Evolutionary conservation across 2,797 vertebrate species (phyloP).

Genomic region (Cuculus canorus): DNA sequence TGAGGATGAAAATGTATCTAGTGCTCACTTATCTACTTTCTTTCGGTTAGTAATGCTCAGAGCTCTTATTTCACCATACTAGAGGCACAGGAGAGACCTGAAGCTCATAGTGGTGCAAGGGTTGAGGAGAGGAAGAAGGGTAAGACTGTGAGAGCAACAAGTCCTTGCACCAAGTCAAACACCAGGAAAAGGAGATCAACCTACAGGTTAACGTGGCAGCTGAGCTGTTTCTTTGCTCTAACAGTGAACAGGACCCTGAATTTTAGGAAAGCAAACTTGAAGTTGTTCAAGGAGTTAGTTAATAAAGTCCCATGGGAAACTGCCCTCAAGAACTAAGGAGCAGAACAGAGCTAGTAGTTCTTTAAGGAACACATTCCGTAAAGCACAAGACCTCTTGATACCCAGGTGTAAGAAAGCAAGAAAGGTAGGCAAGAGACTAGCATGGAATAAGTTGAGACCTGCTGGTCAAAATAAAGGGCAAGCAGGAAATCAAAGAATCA

Average conservation of each 20-base stretch:
- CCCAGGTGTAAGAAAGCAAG: too few relatives aligned
- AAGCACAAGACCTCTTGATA: too few relatives aligned
- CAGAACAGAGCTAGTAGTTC: too few relatives aligned
- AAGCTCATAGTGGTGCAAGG: background rate
- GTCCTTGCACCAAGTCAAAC: background rate
- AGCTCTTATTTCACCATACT: accelerated
- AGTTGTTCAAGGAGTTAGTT: too few relatives aligned
- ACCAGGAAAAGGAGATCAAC: background rate
- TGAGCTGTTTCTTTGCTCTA: background rate
- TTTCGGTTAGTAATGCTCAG: background rate
- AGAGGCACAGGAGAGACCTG: background rate
- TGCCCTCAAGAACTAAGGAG: too few relatives aligned
- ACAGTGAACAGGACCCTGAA: background rate
- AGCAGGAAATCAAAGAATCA: too few relatives aligned
- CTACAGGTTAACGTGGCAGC: background rate
- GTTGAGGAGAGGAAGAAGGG: background rate
- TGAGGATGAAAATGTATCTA: background rate
- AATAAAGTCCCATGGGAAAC: too few relatives aligned
- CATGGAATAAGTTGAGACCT: too few relatives aligned
- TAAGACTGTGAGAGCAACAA: background rate
- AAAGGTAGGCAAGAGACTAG: too few relatives aligned
- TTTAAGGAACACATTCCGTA: too few relatives aligned
- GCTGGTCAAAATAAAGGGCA: too few relatives aligned
- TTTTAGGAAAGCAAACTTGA: too few relatives aligned
- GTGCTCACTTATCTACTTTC: background rate